Conservation (phyloP, 2,888 invertebrate genomes). For the Mythimna pallens region DNA sequence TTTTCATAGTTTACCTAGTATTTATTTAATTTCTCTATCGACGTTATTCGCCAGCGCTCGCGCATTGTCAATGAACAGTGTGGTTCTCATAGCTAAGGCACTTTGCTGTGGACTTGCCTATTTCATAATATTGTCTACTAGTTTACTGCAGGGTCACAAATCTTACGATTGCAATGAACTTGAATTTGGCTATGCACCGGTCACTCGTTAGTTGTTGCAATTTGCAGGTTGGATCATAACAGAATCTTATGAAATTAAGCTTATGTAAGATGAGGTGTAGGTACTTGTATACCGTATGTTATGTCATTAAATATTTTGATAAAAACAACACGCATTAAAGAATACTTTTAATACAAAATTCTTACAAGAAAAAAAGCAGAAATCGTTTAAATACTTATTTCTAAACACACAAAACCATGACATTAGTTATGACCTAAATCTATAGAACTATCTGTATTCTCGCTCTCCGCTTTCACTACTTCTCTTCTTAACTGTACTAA, state of each 20-base stretch:
- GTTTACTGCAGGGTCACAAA: constrained; percentile 60
- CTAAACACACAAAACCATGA: constrained; percentile 6
- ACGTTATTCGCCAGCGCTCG: constrained; percentile 44
- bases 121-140: constrained; percentile 61
- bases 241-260: constrained; percentile 12
- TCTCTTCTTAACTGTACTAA: constrained; percentile 90
- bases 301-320: constrained; percentile 15
- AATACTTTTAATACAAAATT: constrained; percentile 2
- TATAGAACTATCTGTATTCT: constrained; percentile 74
- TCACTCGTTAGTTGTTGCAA: constrained; percentile 22
- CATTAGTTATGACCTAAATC: constrained; percentile 56
- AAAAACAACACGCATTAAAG: not conserved
- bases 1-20: constrained; percentile 12
- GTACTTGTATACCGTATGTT: not conserved
- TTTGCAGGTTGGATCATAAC: not conserved
- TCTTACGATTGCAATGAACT: constrained; percentile 60
- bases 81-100: constrained; percentile 57
- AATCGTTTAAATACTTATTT: constrained; percentile 17
- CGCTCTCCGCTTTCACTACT: constrained; percentile 88
- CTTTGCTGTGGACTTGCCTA: constrained; percentile 58
- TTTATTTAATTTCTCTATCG: constrained; percentile 25
- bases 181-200: constrained; percentile 39
- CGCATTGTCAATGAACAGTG: constrained; percentile 31
- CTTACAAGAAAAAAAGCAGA: not conserved
- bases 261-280: constrained; percentile 26